Evolutionary conservation across 1,140 invertebrate genomes (phyloP), one percentile per base, ranked within the genome.

Genomic region (Trachymyrmex septentrionalis): DNA sequence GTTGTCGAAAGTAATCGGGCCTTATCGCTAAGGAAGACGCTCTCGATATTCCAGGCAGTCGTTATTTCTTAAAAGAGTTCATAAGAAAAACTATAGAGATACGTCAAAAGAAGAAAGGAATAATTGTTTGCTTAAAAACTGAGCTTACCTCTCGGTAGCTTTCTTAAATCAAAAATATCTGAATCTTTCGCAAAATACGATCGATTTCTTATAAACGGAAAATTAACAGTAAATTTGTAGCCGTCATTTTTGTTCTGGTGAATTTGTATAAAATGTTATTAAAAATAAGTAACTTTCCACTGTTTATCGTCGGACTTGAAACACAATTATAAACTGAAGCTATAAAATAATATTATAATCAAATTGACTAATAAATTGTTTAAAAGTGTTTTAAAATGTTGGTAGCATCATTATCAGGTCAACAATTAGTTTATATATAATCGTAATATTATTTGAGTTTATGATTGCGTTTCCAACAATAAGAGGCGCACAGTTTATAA

Each of bases 1-100:
- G 66, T 38, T 88, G 77, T 80, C 78, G 82, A 90, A 91, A 90
- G 81, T 90, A 80, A 30, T 66, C 86, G 57, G 27, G 55, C 9
- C 19, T 82, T 90, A 90, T 90, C 89, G 69, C 61, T 24, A 4
- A 14, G 24, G 27, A 67, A 57, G 67, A 30, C 53, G 72, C 30
- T 57, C 19, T 14, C 14, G 21, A 27, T 72, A 71, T 75, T 57
- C 21, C 63, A 27, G 34, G 78, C 59, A 63, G 63, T 88, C 53
- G 69, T 90, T 82, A 59, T 59, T 78, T 69, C 73, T 30, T 34
- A n/a, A 71, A 67, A 59, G 63, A 86, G 59, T 82, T 69, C 75
- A 53, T 53, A 61, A 48, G 67, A 75, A 87, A 81, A 87, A 85
- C 24, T 30, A 69, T 1, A 21, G 0, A 30, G 30, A 3, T 24